Conservation (phyloP, 2,888 invertebrate genomes). For the Lumbricus terrestris region DNA sequence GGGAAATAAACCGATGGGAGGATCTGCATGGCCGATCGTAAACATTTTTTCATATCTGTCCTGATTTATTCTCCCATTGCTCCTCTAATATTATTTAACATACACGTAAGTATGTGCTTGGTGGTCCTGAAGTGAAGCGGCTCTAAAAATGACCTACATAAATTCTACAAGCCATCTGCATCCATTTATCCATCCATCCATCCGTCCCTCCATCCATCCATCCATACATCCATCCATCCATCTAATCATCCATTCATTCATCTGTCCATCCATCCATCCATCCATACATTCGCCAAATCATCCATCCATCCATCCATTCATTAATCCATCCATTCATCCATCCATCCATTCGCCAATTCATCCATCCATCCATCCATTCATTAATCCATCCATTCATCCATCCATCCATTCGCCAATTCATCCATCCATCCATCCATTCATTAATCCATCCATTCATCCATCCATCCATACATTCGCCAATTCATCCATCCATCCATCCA, state of each 20-base stretch:
- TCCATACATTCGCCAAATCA: too few relatives aligned
- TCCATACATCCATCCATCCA: background rate
- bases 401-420: background rate
- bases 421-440: too few relatives aligned
- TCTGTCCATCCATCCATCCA: background rate
- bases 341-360: background rate
- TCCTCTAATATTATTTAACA: background rate
- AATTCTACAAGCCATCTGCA: background rate
- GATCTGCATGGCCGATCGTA: background rate
- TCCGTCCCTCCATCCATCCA: background rate
- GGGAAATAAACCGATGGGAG: background rate
- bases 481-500: too few relatives aligned
- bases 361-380: background rate
- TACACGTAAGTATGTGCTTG: background rate
- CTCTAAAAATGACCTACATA: too few relatives aligned
- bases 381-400: background rate
- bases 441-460: too few relatives aligned
- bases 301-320: too few relatives aligned
- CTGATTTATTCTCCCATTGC: too few relatives aligned
- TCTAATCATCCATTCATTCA: background rate
- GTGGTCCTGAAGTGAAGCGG: too few relatives aligned
- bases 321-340: too few relatives aligned
- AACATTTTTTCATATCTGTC: background rate
- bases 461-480: too few relatives aligned
- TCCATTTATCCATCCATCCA: background rate